phyloP scores from a whole-genome alignment of 2,113 vertebrate genomes.

The Ailuropoda melanoleuca region DNA sequence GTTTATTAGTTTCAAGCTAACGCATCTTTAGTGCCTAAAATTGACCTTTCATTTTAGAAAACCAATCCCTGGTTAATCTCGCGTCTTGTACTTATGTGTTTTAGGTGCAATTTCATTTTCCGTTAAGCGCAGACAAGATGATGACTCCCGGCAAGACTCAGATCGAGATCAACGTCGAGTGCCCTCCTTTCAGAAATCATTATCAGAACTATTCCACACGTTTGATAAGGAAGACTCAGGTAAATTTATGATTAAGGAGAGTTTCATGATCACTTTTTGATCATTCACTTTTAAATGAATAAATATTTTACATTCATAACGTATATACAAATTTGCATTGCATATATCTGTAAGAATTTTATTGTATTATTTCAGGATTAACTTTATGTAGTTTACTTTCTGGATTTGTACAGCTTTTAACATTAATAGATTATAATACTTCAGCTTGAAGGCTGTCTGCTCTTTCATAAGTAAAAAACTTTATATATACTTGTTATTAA shows the following conservation, averaged over 20 bases:
- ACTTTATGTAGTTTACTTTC: not conserved
- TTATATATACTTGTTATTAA: not conserved
- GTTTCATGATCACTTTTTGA: not conserved
- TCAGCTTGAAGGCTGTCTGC: not conserved
- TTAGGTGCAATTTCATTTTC: constrained; percentile 63
- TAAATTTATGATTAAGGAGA: constrained; percentile 44
- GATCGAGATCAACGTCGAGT: not conserved
- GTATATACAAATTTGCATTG: not conserved
- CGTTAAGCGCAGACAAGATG: not conserved
- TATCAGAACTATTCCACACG: not conserved
- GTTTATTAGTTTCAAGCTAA: not conserved
- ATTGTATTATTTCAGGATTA: constrained; percentile 26
- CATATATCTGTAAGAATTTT: not conserved
- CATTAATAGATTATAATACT: not conserved
- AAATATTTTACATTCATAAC: not conserved
- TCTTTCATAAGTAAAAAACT: not conserved
- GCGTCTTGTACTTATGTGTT: not conserved
- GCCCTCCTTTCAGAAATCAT: not conserved
- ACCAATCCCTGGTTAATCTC: not conserved
- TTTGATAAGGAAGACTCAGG: not conserved
- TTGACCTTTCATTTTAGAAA: not conserved
- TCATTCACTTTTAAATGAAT: not conserved
- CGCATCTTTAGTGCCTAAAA: constrained; percentile 20
- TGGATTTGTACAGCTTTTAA: not conserved
- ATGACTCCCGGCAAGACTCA: not conserved